A percentile compares a stretch with the other conserved stretches of the same genome.
Conservation (phyloP, 2,797 vertebrate species). For the Kryptolebias ocellatus region DNA sequence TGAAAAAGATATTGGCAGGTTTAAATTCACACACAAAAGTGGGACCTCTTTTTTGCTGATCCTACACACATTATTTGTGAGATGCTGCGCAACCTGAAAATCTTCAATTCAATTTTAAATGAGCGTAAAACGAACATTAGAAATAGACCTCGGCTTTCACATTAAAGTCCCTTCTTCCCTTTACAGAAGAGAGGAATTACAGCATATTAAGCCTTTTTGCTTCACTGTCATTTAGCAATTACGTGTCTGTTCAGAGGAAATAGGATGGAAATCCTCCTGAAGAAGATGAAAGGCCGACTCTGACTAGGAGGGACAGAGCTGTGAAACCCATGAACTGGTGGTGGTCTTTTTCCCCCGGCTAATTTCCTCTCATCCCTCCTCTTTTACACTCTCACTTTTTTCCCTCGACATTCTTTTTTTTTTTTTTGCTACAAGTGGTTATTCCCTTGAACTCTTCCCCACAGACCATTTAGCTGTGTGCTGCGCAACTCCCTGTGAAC, state of each 20-base stretch:
- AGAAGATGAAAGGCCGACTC: conserved; percentile 73
- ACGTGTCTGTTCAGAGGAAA: conserved; percentile 66
- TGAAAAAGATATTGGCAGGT: neutral
- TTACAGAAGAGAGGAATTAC: conserved; percentile 61
- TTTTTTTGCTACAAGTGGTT: conserved; percentile 51
- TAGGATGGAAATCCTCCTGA: conserved; percentile 67
- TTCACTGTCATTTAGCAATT: conserved; percentile 75
- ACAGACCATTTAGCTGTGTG: conserved; percentile 16
- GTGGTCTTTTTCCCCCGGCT: conserved; percentile 57
- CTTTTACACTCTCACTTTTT: conserved; percentile 60
- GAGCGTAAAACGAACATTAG: conserved; percentile 27
- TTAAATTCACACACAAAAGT: conserved; percentile 10
- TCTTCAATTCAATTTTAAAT: conserved; percentile 36
- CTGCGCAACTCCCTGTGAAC: conserved; percentile 50
- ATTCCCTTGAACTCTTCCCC: conserved; percentile 24
- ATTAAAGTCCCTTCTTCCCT: conserved; percentile 19
- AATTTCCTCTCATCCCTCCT: conserved; percentile 52
- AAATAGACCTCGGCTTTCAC: conserved; percentile 32
- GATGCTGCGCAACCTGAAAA: conserved; percentile 32
- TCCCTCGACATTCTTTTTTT: conserved; percentile 17
- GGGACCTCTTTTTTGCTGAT: conserved; percentile 3
- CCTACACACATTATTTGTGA: conserved; percentile 5
- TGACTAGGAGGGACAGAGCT: conserved; percentile 55
- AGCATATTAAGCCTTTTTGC: conserved; percentile 70
- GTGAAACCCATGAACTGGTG: conserved; percentile 47